A percentile compares a stretch with the other conserved stretches of the same genome.
Conservation (phyloP, 2,797 vertebrate species). For the Bradypus variegatus region DNA sequence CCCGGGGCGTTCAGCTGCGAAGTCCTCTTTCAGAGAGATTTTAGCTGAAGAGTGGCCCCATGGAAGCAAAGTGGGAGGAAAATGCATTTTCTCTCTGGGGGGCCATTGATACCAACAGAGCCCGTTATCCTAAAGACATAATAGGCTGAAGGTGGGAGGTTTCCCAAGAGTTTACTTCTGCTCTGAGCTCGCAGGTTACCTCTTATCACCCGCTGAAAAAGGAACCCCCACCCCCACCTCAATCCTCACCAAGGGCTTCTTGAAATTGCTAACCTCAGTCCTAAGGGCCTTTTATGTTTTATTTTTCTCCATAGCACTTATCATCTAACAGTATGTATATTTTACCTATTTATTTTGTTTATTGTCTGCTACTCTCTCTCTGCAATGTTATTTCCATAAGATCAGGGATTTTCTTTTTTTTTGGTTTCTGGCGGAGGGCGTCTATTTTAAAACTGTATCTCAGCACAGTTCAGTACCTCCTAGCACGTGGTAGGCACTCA, state of each 20-base stretch:
- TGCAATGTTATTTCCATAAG: neutral
- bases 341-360: neutral
- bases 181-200: neutral
- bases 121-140: neutral
- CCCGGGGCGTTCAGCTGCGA: neutral
- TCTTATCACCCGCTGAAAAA: neutral
- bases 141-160: neutral
- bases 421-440: neutral
- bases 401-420: neutral
- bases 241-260: neutral
- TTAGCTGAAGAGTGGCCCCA: neutral
- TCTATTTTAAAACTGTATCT: too few relatives aligned
- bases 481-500: neutral
- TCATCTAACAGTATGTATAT: neutral
- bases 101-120: neutral
- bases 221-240: too few relatives aligned
- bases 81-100: neutral
- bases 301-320: neutral
- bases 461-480: too few relatives aligned
- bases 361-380: neutral
- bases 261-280: neutral
- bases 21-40: neutral
- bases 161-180: constrained; percentile 34
- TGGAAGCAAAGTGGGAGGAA: neutral
- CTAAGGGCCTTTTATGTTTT: neutral